Conservation (phyloP, 1,140 invertebrate species). For the Melanaphis sacchari region DNA sequence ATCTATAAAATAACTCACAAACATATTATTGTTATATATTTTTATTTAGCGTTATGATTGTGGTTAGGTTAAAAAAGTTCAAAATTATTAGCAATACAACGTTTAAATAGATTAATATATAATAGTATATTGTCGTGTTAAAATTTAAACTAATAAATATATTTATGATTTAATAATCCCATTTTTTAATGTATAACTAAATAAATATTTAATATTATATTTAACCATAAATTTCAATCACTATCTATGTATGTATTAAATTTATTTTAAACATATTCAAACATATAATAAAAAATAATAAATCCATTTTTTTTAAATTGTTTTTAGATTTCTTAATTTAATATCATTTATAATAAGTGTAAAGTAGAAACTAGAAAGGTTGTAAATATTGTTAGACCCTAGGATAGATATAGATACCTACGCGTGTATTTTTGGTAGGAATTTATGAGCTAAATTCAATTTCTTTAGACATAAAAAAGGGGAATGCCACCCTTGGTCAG, state of each 20-base stretch:
- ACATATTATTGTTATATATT: neutral
- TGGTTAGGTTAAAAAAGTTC: neutral
- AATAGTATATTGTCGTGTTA: neutral
- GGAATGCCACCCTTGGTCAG: constrained; percentile 49
- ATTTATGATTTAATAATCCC: neutral
- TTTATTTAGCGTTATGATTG: neutral
- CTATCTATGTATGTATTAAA: neutral
- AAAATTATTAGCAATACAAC: neutral
- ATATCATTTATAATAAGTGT: neutral
- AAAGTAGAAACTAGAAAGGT: neutral
- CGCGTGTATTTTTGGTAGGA: constrained; percentile 48
- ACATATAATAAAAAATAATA: neutral
- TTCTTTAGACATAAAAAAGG: constrained; percentile 45
- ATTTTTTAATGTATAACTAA: neutral
- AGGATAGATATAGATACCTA: neutral
- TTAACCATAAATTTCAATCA: neutral
- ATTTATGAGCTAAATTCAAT: constrained; percentile 55
- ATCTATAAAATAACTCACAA: neutral
- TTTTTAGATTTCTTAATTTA: neutral
- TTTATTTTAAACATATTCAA: neutral
- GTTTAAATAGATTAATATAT: neutral
- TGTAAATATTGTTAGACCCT: constrained; percentile 16
- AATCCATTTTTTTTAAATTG: neutral
- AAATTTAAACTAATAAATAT: neutral
- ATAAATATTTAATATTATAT: neutral